Evolutionary conservation across 2,113 vertebrate genomes (phyloP), one percentile per base, ranked within the genome.

Genomic region (Phocoena phocoena): DNA sequence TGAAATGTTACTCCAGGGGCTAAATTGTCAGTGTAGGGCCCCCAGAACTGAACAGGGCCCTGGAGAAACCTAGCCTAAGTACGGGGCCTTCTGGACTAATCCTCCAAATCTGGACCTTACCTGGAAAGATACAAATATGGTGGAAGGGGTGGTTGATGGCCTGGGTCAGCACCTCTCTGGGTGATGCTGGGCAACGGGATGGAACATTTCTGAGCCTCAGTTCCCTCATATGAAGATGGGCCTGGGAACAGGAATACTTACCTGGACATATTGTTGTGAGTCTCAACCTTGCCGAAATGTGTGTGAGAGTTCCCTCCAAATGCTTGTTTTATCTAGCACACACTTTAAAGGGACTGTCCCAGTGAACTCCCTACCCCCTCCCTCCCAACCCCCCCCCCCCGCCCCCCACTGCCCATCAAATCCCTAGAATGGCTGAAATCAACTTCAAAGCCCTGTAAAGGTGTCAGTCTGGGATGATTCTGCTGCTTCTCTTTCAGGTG

Each of bases 401-500:
- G 15, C 74, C 5, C 15, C 74, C 7, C 11, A 1, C 2, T 5
- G 28, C 41, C 17, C 2, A 1, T 41, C 44, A 93, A 26, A 33
- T 13, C n/a, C 23, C 47, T 33, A 8, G 28, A 31, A 67, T 33
- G n/a, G 6, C 47, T 47, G 58, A 20, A 38, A 85, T 10, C 0
- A 1, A 38, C 17, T 15, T 36, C 25, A 38, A 44, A 85, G 31
- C 28, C 41, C 33, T 7, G 1, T 8, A 38, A 25, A 76, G 4
- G 14, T 14, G 15, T 81, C 50, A 20, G 25, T n/a, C 79, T 71
- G 25, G 28, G 62, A 67, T 90, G 86, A 8, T 25, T 79, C 44
- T 47, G 44, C 53, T 95, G 44, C 60, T 95, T 95, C 83, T 96
- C 94, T 97, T 83, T 15, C 96, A 99, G 99, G 99, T 26, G 99